Base-by-base conservation (phyloP, 1,140 invertebrate species). In the Drosophila tristis region DNA sequence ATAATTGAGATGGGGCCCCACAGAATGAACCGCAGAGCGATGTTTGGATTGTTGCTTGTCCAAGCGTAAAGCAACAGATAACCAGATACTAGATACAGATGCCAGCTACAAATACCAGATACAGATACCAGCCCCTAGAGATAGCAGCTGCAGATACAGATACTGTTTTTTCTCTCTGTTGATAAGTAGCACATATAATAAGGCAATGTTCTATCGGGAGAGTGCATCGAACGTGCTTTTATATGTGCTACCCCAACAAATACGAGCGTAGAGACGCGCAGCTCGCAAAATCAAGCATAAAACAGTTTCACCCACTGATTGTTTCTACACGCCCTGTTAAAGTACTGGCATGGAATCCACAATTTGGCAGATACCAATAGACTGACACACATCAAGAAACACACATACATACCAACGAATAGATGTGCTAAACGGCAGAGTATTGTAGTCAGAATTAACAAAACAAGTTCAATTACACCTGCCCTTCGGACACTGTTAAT, bases 41-140 rank as follows among this genome's bases (percentile, higher is more conserved):
- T 13, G 4, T 77, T 71, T 57, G 63, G 57, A 86, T 80, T 74
- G 72, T 77, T 85, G 77, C 58, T 74, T 79, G 71, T 11, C 25
- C 65, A 66, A 76, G 62, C 80, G 80, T 74, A 43, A 75, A 61
- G 44, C 71, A 43, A 43, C 42, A 60, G 43, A 49, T 45, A 44
- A 39, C 53, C 49, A 63, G 25, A 64, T 29, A 29, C 39, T 39
- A 49, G 54, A 13, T 58, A 50, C 25, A 45, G 2, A 31, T 51
- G 6, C 35, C 31, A 60, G 42, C 23, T 35, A 42, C 26, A 56
- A 20, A 13, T 47, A 50, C 57, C 20, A 53, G 23, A 47, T 62
- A 7, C 39, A 58, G 59, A 64, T 74, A 56, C 70, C 56, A 55
- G 31, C 1, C 8, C 11, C 29, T n/a, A 65, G 39, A 57, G 49